phyloP scores from a whole-genome alignment of 1,140 invertebrate species.

The Drosophila sp. region DNA sequence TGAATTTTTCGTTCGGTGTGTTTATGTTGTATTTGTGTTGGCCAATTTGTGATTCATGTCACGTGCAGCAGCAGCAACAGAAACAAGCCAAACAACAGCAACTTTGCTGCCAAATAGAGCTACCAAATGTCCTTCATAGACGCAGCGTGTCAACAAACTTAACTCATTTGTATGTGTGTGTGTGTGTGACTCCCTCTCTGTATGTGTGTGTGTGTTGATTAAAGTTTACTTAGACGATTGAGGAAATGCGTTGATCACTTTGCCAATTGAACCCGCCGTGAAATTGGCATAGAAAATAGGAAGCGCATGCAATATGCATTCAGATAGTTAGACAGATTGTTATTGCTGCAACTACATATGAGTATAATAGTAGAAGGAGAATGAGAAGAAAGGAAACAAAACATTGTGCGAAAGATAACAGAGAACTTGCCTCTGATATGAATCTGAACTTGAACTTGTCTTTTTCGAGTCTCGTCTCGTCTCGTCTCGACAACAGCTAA shows the following conservation, averaged over 20 bases:
- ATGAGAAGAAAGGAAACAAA: no score
- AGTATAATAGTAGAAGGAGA: no score
- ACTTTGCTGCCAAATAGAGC: constrained; percentile 27
- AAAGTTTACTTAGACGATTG: constrained; percentile 17
- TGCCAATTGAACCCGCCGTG: constrained; percentile 13
- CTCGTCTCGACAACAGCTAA: background rate
- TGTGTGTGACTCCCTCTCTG: no score
- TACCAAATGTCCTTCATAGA: constrained; percentile 34
- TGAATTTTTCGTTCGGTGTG: no score
- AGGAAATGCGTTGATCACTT: constrained; percentile 19
- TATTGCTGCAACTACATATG: background rate
- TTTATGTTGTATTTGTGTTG: background rate
- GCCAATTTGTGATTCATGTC: constrained; percentile 21
- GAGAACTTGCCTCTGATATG: background rate
- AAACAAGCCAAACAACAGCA: background rate
- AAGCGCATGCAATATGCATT: constrained; percentile 17
- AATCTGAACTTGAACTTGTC: constrained; percentile 3
- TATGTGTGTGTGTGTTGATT: background rate
- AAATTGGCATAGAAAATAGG: constrained; percentile 39
- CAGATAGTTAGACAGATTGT: background rate
- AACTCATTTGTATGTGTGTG: background rate
- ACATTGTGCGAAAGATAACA: background rate
- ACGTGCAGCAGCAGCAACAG: constrained; percentile 25
- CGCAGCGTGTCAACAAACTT: constrained; percentile 42
- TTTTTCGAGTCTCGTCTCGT: constrained; percentile 2